Evolutionary conservation across 2,888 invertebrate species (phyloP), one percentile per base, ranked within the genome.

Genomic region (Polydrusus pterygomalis): DNA sequence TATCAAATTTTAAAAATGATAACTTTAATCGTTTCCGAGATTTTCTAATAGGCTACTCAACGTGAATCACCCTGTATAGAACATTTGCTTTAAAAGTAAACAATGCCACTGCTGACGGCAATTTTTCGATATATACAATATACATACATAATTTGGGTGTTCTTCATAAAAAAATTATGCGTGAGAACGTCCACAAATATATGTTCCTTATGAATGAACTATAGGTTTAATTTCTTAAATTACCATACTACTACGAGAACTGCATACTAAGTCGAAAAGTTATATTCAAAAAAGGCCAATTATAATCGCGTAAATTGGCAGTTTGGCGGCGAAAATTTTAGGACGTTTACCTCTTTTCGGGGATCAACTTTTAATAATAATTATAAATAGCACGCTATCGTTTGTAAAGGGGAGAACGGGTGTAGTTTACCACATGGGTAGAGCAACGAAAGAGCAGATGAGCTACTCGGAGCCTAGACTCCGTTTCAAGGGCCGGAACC

Each of bases 191-290:
- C 43, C 65, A 58, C 40, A 38, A 73, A 68, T 51, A 18, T 47
- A 40, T 62, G 65, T 73, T 75, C 71, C 75, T 80, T 81, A 79
- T 81, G 81, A 81, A 81, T 81, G 81, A 80, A 78, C 77, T 75
- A 77, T 78, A 78, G 75, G 60, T 49, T 69, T 81, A 79, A 80
- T 81, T 79, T 79, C 47, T 74, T 40, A 79, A 81, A 81, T 81
- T 81, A 80, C 78, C 78, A 79, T 81, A 81, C 80, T 81, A 78
- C 76, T 77, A 74, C 70, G 65, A 45, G 70, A 60, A 64, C 62
- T 25, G 75, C 47, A 78, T 78, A 70, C 67, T 65, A 75, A 75
- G 11, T 30, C 38, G 18, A 34, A 10, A 38, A 60, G 11, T 17
- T 47, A 40, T 47, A 72, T 62, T 47, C 58, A 18, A 64, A 47